A percentile compares a stretch with the other conserved stretches of the same genome.
phyloP scores from a whole-genome alignment of 1,140 invertebrate species.

The Drosophila gunungcola region DNA sequence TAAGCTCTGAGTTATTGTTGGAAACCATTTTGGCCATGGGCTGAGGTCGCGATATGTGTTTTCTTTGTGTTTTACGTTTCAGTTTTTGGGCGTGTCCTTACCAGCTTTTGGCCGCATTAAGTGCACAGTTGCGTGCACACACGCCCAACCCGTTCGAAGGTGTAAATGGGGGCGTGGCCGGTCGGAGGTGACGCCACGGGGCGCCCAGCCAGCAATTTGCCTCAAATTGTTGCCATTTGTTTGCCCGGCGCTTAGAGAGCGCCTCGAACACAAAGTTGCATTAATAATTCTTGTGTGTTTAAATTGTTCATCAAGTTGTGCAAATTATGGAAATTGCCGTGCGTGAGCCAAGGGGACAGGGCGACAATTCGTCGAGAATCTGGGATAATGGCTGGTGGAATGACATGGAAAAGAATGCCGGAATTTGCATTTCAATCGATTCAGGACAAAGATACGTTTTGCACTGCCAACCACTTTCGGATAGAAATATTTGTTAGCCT shows the following conservation, averaged over 20 bases:
- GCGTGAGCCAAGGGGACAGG: constrained; percentile 21
- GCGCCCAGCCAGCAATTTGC: constrained; percentile 69
- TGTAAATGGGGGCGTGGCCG: constrained; percentile 67
- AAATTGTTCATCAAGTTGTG: constrained; percentile 59
- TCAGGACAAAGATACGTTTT: not conserved
- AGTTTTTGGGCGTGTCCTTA: constrained; percentile 62
- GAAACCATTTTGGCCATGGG: constrained; percentile 15
- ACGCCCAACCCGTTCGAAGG: constrained; percentile 58
- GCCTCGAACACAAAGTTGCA: constrained; percentile 44
- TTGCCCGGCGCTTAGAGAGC: constrained; percentile 55
- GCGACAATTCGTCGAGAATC: constrained; percentile 31
- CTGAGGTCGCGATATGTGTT: constrained; percentile 4
- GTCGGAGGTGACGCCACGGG: constrained; percentile 60
- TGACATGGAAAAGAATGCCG: constrained; percentile 22
- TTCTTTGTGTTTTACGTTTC: constrained; percentile 31
- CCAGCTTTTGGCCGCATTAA: constrained; percentile 50
- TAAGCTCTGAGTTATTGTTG: constrained; percentile 54
- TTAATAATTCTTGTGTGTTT: constrained; percentile 65
- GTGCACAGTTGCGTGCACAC: constrained; percentile 75
- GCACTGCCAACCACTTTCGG: constrained; percentile 1
- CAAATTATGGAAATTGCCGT: constrained; percentile 73
- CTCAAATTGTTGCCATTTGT: constrained; percentile 81
- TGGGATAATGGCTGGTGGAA: constrained; percentile 37
- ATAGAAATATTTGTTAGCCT: constrained; percentile 11
- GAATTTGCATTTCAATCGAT: constrained; percentile 38